Percentiles rank a stretch among this genome's conserved stretches.
phyloP scores from a whole-genome alignment of 1,140 invertebrate species.

The Spodoptera frugiperda region DNA sequence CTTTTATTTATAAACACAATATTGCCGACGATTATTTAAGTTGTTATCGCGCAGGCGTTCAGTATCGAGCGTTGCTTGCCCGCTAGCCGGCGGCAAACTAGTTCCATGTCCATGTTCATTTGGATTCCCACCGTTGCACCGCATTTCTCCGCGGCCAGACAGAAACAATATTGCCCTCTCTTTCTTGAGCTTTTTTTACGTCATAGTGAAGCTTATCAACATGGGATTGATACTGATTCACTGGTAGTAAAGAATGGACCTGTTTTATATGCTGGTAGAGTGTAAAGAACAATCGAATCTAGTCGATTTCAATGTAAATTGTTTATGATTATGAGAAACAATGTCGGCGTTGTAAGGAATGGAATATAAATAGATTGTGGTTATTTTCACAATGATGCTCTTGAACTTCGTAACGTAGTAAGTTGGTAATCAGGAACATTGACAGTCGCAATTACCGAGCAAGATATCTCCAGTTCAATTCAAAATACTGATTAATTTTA shows the following conservation, averaged over 20 bases:
- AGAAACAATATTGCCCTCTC: constrained; percentile 41
- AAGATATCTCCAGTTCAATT: no score
- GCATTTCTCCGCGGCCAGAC: constrained; percentile 48
- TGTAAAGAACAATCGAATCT: constrained; percentile 5
- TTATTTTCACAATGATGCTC: background rate
- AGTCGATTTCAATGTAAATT: constrained; percentile 2
- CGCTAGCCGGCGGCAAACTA: constrained; percentile 53
- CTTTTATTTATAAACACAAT: background rate
- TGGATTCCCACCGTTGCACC: constrained; percentile 50
- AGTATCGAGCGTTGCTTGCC: constrained; percentile 30
- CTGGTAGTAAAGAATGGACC: background rate
- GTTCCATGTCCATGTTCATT: constrained; percentile 49
- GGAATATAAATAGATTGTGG: background rate
- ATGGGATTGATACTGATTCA: constrained; percentile 27
- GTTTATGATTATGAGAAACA: constrained; percentile 2
- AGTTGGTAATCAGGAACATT: no score
- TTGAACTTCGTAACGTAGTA: no score
- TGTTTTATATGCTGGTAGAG: constrained; percentile 7
- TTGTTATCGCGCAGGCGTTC: constrained; percentile 20
- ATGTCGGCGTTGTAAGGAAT: background rate
- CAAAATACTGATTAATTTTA: no score
- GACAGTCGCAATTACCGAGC: no score
- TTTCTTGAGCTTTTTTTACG: constrained; percentile 27
- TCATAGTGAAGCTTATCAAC: constrained; percentile 29
- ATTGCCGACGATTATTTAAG: background rate